Conservation (phyloP, 2,797 vertebrate species). For the Malurus leucopterus region DNA sequence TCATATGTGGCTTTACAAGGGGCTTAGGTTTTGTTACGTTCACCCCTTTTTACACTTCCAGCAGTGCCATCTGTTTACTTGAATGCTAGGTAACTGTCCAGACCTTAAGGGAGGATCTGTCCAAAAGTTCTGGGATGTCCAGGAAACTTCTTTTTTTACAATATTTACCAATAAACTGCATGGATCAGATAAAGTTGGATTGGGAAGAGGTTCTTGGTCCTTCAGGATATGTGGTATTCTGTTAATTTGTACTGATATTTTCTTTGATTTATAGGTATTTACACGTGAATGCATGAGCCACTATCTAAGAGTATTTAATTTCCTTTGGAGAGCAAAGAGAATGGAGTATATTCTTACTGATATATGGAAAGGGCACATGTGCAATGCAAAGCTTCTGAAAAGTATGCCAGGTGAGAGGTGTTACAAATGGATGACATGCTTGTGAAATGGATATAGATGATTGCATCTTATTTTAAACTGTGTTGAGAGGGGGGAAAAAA, state of each 20-base stretch:
- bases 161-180: background rate
- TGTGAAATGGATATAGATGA: background rate
- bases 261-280: constrained; percentile 81
- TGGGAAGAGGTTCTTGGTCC: background rate
- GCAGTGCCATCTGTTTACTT: background rate
- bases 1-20: background rate
- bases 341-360: constrained; percentile 98
- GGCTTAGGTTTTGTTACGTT: background rate
- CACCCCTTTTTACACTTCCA: background rate
- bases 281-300: constrained; percentile 97
- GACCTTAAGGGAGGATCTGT: background rate
- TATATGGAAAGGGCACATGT: constrained; percentile 98
- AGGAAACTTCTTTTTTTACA: background rate
- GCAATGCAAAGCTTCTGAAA: constrained; percentile 92
- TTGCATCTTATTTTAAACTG: background rate
- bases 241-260: background rate
- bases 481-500: background rate
- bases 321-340: constrained; percentile 95
- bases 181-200: background rate
- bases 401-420: constrained; percentile 88
- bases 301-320: constrained; percentile 95
- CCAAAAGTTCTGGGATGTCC: background rate
- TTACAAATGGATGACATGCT: background rate
- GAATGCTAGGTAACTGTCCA: background rate
- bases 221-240: background rate